Evolutionary conservation across 2,888 invertebrate genomes (phyloP).

Genomic region (Cryptophagus acutangulus): DNA sequence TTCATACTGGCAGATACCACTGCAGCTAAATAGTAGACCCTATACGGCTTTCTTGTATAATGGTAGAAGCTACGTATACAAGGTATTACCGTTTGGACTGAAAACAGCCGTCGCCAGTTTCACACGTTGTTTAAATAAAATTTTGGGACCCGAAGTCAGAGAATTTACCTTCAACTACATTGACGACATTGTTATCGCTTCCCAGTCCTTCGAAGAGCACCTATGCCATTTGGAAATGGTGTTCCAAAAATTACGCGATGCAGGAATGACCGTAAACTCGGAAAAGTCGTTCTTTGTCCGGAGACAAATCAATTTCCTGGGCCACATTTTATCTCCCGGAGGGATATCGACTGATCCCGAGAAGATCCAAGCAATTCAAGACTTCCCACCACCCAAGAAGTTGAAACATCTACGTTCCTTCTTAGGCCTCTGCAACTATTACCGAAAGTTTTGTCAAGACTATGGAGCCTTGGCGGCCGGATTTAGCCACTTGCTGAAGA

Average conservation of each 20-base stretch:
- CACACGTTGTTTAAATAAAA: background rate
- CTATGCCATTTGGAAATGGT: slow-evolving; percentile 21
- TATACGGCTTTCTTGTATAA: slow-evolving; percentile 4
- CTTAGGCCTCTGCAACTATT: slow-evolving; percentile 11
- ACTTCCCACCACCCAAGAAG: slow-evolving; percentile 9
- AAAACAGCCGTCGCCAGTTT: slow-evolving; percentile 6
- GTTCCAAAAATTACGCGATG: slow-evolving; percentile 15
- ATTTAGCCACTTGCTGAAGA: slow-evolving; percentile 18
- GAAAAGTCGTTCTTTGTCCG: slow-evolving; percentile 23
- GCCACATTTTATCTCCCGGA: slow-evolving; percentile 16
- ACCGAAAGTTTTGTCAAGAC: slow-evolving; percentile 13
- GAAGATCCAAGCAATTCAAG: slow-evolving; percentile 13
- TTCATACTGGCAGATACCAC: slow-evolving; percentile 5
- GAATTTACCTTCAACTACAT: slow-evolving; percentile 28
- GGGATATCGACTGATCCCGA: slow-evolving; percentile 20
- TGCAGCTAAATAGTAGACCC: background rate
- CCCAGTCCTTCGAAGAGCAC: slow-evolving; percentile 21
- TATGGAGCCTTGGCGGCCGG: slow-evolving; percentile 16
- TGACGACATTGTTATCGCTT: slow-evolving; percentile 32
- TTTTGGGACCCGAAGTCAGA: slow-evolving; percentile 25
- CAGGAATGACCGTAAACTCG: slow-evolving; percentile 22
- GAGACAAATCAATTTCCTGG: slow-evolving; percentile 18
- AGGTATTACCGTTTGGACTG: slow-evolving; percentile 8
- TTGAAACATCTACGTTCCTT: slow-evolving; percentile 11
- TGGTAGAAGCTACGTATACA: background rate